Conservation (phyloP, 1,140 invertebrate species). For the Chelonus insularis region DNA sequence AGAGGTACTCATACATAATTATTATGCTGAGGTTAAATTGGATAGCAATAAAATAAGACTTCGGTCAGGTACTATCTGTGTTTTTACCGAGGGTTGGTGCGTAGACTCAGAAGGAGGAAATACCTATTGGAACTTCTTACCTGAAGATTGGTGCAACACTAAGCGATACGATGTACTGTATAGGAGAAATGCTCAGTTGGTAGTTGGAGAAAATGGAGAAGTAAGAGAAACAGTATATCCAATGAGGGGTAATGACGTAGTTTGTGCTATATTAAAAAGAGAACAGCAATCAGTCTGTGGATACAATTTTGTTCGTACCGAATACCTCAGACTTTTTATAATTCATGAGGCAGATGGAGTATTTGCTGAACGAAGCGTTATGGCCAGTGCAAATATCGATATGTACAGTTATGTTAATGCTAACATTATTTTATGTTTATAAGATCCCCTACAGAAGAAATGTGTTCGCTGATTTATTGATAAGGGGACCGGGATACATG, state of each 20-base stretch:
- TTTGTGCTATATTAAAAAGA: constrained; percentile 6
- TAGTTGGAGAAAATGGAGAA: not conserved
- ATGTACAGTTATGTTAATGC: constrained; percentile 26
- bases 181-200: not conserved
- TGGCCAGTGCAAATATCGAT: not conserved
- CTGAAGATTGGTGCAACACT: not conserved
- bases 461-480: constrained; percentile 32
- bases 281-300: not conserved
- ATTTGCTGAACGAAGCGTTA: not conserved
- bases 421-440: constrained; percentile 22
- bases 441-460: constrained; percentile 21
- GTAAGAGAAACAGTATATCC: not conserved
- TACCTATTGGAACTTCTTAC: constrained; percentile 27
- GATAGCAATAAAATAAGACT: constrained; percentile 17
- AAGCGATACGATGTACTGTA: constrained; percentile 6
- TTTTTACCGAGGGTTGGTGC: constrained; percentile 12
- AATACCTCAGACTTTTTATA: constrained; percentile 17
- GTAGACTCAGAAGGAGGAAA: constrained; percentile 24
- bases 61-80: constrained; percentile 12
- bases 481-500: constrained; percentile 27
- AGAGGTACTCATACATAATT: not conserved
- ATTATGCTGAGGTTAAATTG: constrained; percentile 5
- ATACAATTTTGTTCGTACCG: not conserved
- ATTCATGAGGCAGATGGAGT: not conserved
- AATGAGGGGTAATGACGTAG: not conserved